Conservation (phyloP, 2,113 vertebrate genomes). For the Mesoclemmys tuberculata region DNA sequence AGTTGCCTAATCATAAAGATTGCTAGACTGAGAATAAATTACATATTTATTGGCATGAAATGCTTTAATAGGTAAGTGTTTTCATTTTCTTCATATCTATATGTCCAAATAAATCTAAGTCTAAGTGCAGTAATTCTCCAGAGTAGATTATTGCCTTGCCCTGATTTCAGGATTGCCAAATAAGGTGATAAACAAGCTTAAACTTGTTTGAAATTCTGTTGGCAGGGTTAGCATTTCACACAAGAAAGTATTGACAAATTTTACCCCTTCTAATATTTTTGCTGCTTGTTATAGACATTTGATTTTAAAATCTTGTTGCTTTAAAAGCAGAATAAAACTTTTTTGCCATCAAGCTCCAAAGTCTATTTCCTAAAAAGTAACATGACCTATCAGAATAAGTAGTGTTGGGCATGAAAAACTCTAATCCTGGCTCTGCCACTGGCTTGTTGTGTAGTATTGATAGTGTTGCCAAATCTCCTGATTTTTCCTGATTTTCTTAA, state of each 20-base stretch:
- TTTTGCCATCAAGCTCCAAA: neutral
- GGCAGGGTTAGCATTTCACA: neutral
- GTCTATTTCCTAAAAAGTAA: neutral
- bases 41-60: neutral
- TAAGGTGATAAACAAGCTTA: conserved; percentile 8
- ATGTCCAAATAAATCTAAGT: neutral
- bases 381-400: neutral
- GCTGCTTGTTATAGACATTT: neutral
- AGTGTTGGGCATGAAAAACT: neutral
- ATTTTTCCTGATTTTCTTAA: neutral
- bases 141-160: conserved; percentile 3
- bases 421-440: neutral
- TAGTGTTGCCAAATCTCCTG: neutral
- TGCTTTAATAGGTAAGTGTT: neutral
- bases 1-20: neutral
- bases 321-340: neutral
- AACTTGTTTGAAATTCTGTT: conserved; percentile 41
- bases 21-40: conserved; percentile 14
- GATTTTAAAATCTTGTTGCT: neutral
- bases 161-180: conserved; percentile 1
- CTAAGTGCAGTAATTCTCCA: conserved; percentile 16
- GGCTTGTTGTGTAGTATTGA: neutral
- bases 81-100: conserved; percentile 52
- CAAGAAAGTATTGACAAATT: neutral
- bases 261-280: neutral